Base-by-base conservation (phyloP, 2,797 vertebrate genomes). In the Pelochelys cantorii region DNA sequence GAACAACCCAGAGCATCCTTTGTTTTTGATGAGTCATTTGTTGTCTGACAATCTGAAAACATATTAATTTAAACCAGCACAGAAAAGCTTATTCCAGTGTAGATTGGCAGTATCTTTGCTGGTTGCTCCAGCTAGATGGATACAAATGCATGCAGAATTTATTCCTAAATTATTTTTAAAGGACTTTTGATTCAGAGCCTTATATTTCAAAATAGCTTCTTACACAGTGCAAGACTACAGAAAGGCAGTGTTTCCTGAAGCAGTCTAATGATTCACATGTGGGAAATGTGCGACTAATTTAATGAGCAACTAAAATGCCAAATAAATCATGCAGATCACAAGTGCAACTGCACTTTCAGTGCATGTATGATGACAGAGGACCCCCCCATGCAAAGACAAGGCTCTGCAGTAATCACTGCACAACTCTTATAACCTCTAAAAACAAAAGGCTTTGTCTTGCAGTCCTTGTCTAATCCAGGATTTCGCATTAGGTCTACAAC, bases 161-260 rank as follows among this genome's bases (percentile, higher is more conserved):
- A 27, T 31, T 95, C 83, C 92, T 90, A 93, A 90, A 86, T 94
- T n/a, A 83, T 84, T 68, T 12, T 84, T 85, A 62, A 53, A 34
- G 87, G 80, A 81, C 65, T 95, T 94, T 90, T 95, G 55, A 86
- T 93, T 97, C 94, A 90, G 90, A 95, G 83, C 91, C 83, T 95
- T 95, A 95, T 93, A 15, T 29, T 65, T 65, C 15, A n/a, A n/a
- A 74, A 34, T 23, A 23, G 23, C 22, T 74, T 71, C 18, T 71
- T 42, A 91, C 68, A 86, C 79, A 56, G 57, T 78, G 25, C 74
- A 88, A 84, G 48, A 65, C 57, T 86, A 92, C 74, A 84, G 55
- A 80, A 86, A 95, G 96, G 91, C 94, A 95, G 96, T 92, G 92
- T 96, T 98, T 98, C 96, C 93, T 97, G 93, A 92, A 93, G 93